phyloP scores from a whole-genome alignment of 2,888 invertebrate species.

The Macrophya alboannulata region DNA sequence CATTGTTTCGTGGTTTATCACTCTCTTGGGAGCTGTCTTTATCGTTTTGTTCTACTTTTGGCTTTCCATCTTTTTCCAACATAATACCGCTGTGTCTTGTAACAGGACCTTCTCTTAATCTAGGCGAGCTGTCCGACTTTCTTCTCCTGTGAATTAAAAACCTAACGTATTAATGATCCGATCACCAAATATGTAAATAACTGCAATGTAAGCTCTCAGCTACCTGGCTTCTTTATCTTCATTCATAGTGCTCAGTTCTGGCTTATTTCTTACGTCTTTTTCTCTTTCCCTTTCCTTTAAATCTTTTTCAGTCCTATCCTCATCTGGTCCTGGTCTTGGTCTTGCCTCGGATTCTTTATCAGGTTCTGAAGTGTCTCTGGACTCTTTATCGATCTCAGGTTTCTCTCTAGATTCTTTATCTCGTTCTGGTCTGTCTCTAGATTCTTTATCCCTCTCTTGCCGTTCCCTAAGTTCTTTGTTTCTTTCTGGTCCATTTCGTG shows the following conservation, averaged over 20 bases:
- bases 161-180: neutral
- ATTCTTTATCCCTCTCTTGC: slow-evolving; percentile 63
- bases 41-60: slow-evolving; percentile 69
- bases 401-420: slow-evolving; percentile 71
- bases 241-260: slow-evolving; percentile 64
- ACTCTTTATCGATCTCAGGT: slow-evolving; percentile 60
- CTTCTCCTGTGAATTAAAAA: slow-evolving; percentile 64
- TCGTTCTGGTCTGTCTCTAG: slow-evolving; percentile 70
- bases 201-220: neutral
- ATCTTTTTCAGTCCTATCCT: slow-evolving; percentile 49
- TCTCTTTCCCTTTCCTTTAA: slow-evolving; percentile 41
- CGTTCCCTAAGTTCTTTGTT: slow-evolving; percentile 41
- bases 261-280: slow-evolving; percentile 71
- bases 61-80: slow-evolving; percentile 72
- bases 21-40: slow-evolving; percentile 75
- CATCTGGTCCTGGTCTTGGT: slow-evolving; percentile 62
- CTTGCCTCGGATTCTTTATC: slow-evolving; percentile 70
- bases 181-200: neutral
- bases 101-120: slow-evolving; percentile 76
- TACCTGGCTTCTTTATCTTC: slow-evolving; percentile 73
- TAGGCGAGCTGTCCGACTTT: slow-evolving; percentile 74
- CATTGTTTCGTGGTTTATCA: slow-evolving; percentile 75
- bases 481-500: slow-evolving; percentile 61
- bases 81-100: slow-evolving; percentile 74
- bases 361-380: slow-evolving; percentile 69